A percentile compares a stretch with the other conserved stretches of the same genome.
Evolutionary conservation across 2,888 invertebrate species (phyloP).

Genomic region (Odontothrips loti): DNA sequence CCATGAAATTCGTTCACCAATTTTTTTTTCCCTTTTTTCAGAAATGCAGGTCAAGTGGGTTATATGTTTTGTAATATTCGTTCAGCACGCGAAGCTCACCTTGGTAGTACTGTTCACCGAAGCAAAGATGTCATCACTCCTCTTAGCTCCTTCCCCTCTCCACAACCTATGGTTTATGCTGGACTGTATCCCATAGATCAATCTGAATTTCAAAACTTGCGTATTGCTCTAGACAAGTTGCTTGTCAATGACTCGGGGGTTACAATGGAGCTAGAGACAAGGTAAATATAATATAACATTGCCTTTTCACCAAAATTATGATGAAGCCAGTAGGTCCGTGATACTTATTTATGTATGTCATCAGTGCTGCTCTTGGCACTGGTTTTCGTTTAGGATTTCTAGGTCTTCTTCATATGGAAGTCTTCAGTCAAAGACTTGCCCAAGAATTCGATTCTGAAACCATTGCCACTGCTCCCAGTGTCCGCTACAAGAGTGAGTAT

Average conservation of each 20-base stretch:
- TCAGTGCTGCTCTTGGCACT: conserved; percentile 78
- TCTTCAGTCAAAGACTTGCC: conserved; percentile 77
- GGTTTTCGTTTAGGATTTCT: conserved; percentile 87
- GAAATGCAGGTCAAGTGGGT: conserved; percentile 88
- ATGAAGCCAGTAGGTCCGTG: background rate
- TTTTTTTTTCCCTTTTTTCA: conserved; percentile 41
- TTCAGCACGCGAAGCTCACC: conserved; percentile 63
- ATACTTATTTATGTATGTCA: background rate
- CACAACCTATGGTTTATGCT: conserved; percentile 80
- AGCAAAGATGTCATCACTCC: conserved; percentile 54
- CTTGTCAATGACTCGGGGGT: conserved; percentile 94
- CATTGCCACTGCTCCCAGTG: conserved; percentile 79
- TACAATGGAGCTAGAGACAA: conserved; percentile 71
- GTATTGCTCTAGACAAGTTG: conserved; percentile 82
- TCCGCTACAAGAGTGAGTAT: conserved; percentile 69
- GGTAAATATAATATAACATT: conserved; percentile 52
- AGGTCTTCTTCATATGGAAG: conserved; percentile 81
- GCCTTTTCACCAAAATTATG: background rate
- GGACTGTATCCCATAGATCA: conserved; percentile 90
- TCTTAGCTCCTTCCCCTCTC: conserved; percentile 60
- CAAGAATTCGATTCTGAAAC: conserved; percentile 80
- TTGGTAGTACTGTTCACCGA: conserved; percentile 71
- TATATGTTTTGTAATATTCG: conserved; percentile 79
- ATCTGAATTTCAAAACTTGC: conserved; percentile 68
- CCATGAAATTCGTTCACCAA: too few relatives aligned